Percentiles rank a stretch among this genome's conserved stretches.
phyloP scores from a whole-genome alignment of 2,113 vertebrate species.

The Solenodon paradoxus region DNA sequence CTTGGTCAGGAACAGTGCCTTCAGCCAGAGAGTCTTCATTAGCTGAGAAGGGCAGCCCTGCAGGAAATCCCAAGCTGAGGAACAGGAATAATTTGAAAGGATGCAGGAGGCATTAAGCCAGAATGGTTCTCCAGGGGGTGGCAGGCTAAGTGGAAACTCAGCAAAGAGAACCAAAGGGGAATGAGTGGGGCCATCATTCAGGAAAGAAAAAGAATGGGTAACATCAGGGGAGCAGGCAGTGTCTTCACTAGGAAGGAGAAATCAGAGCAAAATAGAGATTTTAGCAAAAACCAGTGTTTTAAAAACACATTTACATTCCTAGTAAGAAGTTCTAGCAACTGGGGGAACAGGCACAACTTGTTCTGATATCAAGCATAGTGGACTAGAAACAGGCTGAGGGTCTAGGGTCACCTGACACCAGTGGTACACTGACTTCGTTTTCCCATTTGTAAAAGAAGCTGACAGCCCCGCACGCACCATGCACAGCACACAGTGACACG shows the following conservation, averaged over 20 bases:
- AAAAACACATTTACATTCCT: slow-evolving; percentile 29
- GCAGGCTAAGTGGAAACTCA: slow-evolving; percentile 64
- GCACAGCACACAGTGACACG: background rate
- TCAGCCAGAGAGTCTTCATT: slow-evolving; percentile 65
- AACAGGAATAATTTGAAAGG: slow-evolving; percentile 70
- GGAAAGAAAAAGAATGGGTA: slow-evolving; percentile 43
- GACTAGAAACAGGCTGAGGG: background rate
- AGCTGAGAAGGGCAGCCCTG: slow-evolving; percentile 59
- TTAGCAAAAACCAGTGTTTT: slow-evolving; percentile 59
- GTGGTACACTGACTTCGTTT: background rate
- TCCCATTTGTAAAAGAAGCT: background rate
- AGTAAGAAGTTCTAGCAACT: slow-evolving; percentile 43
- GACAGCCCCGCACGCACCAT: background rate
- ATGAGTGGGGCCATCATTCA: slow-evolving; percentile 23
- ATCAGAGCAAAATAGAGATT: slow-evolving; percentile 60
- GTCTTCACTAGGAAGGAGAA: slow-evolving; percentile 23
- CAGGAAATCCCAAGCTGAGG: slow-evolving; percentile 51
- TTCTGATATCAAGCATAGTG: background rate
- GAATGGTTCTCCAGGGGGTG: slow-evolving; percentile 63
- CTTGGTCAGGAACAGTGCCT: slow-evolving; percentile 48
- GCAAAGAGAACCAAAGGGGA: slow-evolving; percentile 42
- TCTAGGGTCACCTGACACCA: background rate
- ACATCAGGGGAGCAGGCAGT: background rate
- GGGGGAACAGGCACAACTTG: background rate
- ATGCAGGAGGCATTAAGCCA: slow-evolving; percentile 66